phyloP scores from a whole-genome alignment of 2,797 vertebrate species.

The Microhierax caerulescens region DNA sequence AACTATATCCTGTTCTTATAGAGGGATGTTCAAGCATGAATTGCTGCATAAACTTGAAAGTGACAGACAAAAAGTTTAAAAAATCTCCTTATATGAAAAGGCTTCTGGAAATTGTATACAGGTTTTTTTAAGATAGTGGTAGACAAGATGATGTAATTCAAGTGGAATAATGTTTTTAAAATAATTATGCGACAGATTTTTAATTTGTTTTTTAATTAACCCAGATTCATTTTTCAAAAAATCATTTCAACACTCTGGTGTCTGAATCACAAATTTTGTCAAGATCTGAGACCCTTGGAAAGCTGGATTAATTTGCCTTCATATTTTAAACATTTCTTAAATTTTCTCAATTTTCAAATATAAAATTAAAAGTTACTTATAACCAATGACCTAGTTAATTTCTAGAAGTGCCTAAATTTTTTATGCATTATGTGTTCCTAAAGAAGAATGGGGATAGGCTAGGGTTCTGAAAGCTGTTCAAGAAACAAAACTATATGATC shows the following conservation, averaged over 20 bases:
- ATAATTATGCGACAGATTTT: not conserved
- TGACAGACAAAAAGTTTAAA: not conserved
- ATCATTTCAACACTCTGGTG: not conserved
- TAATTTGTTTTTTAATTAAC: not conserved
- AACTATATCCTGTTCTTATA: not conserved
- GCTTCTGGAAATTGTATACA: not conserved
- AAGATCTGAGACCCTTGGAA: not conserved
- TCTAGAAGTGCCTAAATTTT: not conserved
- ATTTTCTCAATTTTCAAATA: not conserved
- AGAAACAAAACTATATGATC: not conserved
- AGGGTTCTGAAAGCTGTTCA: not conserved
- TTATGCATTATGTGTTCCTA: not conserved
- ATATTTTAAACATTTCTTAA: not conserved
- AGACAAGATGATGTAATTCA: not conserved
- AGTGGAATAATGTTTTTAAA: not conserved
- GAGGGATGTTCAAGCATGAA: not conserved
- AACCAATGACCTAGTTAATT: not conserved
- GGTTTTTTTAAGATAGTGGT: not conserved
- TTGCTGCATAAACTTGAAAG: not conserved
- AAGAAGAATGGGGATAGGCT: fast-evolving
- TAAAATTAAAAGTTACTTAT: not conserved
- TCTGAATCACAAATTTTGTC: not conserved
- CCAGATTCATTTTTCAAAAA: not conserved
- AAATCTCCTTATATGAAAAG: not conserved
- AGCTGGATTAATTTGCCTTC: not conserved